A percentile compares a stretch with the other conserved stretches of the same genome.
These are phyloP conservation scores for Sciaenops ocellatus DNA, from an alignment of 2,797 vertebrate genomes.

Conservation along the genomic window DNA sequence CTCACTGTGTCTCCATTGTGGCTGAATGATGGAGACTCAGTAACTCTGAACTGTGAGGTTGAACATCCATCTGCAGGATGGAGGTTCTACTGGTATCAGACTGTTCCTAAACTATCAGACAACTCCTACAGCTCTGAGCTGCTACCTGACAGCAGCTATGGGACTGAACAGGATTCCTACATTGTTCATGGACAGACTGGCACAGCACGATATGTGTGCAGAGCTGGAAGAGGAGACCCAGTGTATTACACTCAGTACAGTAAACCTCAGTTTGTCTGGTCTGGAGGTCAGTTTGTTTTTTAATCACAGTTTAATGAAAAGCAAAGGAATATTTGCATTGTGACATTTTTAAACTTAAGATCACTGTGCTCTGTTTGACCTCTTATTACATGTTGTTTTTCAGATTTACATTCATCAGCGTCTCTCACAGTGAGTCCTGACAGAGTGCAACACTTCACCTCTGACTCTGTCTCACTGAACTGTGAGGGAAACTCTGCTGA, in stretches of 20 bases:
- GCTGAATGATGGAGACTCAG: conserved; percentile 60
- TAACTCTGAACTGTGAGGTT: conserved; percentile 45
- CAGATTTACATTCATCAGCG: conserved; percentile 29
- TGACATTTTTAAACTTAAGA: too few species aligned
- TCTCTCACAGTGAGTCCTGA: conserved; percentile 12
- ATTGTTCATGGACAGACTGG: conserved; percentile 26
- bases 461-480: conserved; percentile 39
- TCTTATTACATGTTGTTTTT: background rate
- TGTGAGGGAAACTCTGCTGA: conserved; percentile 52
- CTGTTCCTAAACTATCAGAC: background rate
- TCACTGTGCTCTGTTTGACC: background rate
- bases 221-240: conserved; percentile 57
- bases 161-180: conserved; percentile 35
- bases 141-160: conserved; percentile 37
- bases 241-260: conserved; percentile 15
- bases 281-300: conserved; percentile 44
- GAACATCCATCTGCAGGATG: conserved; percentile 43
- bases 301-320: too few species aligned
- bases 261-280: conserved; percentile 30
- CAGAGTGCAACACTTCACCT: conserved; percentile 58
- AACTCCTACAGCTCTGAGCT: conserved; percentile 26
- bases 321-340: too few species aligned
- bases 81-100: conserved; percentile 67
- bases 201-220: conserved; percentile 54
- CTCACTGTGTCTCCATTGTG: conserved; percentile 58